phyloP scores from a whole-genome alignment of 2,888 invertebrate genomes.

The Scaptomyza polygonia region DNA sequence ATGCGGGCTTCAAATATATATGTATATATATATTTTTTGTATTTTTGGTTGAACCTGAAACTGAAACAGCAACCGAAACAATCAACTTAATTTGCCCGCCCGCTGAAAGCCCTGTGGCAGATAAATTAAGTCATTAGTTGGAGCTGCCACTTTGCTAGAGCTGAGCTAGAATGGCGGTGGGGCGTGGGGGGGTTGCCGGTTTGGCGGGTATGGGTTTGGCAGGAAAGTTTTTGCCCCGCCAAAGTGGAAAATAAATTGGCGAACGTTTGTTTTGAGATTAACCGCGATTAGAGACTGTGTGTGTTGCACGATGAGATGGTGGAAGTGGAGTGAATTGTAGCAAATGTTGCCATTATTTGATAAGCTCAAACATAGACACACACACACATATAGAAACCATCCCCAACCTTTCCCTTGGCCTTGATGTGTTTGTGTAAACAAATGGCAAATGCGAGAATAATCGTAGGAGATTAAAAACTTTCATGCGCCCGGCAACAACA shows the following conservation, averaged over 20 bases:
- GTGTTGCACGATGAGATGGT: constrained; percentile 28
- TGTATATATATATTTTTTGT: too few relatives aligned
- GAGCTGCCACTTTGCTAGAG: constrained; percentile 62
- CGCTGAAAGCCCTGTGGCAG: constrained; percentile 83
- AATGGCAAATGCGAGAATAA: constrained; percentile 83
- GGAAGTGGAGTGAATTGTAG: constrained; percentile 61
- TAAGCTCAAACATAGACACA: constrained; percentile 77
- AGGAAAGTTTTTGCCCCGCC: constrained; percentile 27
- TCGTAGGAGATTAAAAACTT: constrained; percentile 83
- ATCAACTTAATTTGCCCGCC: constrained; percentile 82
- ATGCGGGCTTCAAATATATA: constrained; percentile 44
- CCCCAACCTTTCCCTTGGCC: background rate
- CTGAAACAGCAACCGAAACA: constrained; percentile 61
- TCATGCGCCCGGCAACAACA: constrained; percentile 65
- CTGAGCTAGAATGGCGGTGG: background rate
- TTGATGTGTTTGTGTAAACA: constrained; percentile 75
- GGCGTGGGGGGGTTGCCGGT: background rate
- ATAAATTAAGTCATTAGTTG: constrained; percentile 85
- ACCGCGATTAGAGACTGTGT: constrained; percentile 81
- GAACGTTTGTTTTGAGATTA: constrained; percentile 84
- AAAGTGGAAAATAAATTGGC: constrained; percentile 83
- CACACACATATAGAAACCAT: background rate
- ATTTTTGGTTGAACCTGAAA: constrained; percentile 5
- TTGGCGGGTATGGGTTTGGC: background rate
- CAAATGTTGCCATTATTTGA: constrained; percentile 82